phyloP scores from a whole-genome alignment of 2,113 vertebrate species.

The Carlito syrichta region DNA sequence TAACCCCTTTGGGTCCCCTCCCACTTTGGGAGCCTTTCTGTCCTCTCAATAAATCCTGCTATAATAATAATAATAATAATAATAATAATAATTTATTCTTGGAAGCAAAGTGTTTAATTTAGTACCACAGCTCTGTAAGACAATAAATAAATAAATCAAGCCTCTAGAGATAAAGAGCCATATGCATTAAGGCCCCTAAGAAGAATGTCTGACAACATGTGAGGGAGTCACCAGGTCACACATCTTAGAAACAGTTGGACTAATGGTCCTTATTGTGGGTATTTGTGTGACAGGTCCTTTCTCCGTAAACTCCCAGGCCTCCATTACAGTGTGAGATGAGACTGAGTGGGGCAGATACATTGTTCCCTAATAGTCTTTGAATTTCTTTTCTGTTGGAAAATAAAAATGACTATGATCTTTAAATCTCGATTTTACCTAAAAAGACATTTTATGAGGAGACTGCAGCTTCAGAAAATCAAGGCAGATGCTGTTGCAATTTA shows the following conservation, averaged over 20 bases:
- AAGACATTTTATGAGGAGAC: conserved; percentile 2
- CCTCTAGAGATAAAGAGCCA: neutral
- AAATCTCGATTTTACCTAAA: conserved; percentile 24
- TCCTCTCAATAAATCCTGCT: too few relatives aligned
- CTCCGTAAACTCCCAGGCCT: neutral
- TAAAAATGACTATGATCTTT: neutral
- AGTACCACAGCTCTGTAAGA: neutral
- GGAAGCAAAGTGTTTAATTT: neutral
- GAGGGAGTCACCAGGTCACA: neutral
- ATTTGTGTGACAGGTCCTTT: neutral
- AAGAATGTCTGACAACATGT: neutral
- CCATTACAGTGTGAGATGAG: neutral
- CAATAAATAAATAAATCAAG: neutral
- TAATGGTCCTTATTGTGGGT: neutral
- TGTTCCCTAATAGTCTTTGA: conserved; percentile 17
- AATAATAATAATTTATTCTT: neutral
- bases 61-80: too few relatives aligned
- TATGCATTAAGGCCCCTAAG: neutral
- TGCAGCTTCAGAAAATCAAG: conserved; percentile 31
- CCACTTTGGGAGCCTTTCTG: too few relatives aligned
- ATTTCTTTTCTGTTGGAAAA: conserved; percentile 49
- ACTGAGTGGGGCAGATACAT: neutral
- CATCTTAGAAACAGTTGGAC: conserved; percentile 16
- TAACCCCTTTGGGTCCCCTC: too few relatives aligned
- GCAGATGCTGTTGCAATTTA: conserved; percentile 35